Conservation (phyloP, 2,888 invertebrate species). For the Trilocha varians region DNA sequence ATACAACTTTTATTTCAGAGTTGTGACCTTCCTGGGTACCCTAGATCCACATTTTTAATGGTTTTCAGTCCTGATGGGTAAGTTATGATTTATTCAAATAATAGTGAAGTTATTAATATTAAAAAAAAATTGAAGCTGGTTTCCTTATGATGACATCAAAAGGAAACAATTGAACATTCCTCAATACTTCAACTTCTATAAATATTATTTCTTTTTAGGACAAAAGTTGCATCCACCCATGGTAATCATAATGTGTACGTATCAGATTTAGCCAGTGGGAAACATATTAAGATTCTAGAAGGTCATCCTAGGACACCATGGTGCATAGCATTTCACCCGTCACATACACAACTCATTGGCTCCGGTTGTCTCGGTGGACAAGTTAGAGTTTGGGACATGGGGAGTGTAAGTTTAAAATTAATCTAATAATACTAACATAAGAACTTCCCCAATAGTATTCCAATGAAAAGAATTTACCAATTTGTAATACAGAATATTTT, state of each 20-base stretch:
- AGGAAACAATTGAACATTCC: not conserved
- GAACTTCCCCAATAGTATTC: not conserved
- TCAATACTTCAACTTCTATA: not conserved
- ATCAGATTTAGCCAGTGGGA: constrained; percentile 84
- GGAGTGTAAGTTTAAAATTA: constrained; percentile 54
- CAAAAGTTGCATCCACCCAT: constrained; percentile 89
- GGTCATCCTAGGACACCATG: constrained; percentile 93
- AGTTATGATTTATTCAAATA: constrained; percentile 25
- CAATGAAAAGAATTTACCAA: no score
- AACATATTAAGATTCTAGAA: constrained; percentile 81
- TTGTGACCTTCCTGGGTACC: constrained; percentile 81
- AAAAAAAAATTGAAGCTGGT: no score
- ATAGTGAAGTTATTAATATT: no score
- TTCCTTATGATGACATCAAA: no score
- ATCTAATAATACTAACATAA: not conserved
- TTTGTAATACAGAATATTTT: no score
- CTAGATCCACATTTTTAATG: constrained; percentile 88
- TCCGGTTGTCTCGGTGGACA: constrained; percentile 92
- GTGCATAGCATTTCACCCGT: constrained; percentile 92
- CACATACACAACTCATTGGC: constrained; percentile 86
- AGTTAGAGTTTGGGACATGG: constrained; percentile 89
- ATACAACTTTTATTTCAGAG: constrained; percentile 71
- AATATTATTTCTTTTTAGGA: constrained; percentile 56
- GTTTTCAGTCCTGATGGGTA: constrained; percentile 92
- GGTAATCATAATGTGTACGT: constrained; percentile 92